A percentile compares a stretch with the other conserved stretches of the same genome.
phyloP scores from a whole-genome alignment of 2,888 invertebrate species.

The Troides aeacus region DNA sequence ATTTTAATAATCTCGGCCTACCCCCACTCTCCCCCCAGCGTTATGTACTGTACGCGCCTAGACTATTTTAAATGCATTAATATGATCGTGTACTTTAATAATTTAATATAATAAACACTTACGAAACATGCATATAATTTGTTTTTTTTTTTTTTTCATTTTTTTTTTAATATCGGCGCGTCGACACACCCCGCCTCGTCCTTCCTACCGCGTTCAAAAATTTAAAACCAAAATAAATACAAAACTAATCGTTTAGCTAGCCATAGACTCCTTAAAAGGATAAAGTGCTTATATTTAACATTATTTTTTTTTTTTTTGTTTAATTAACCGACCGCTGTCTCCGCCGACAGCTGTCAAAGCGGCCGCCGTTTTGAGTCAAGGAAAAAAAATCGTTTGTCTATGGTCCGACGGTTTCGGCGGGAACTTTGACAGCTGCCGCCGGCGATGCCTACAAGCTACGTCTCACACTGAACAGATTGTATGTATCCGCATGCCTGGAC shows the following conservation, averaged over 20 bases:
- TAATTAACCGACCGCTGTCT: conserved; percentile 29
- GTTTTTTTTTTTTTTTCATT: too few relatives aligned
- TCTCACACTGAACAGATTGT: conserved; percentile 6
- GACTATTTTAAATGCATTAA: conserved; percentile 13
- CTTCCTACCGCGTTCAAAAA: background rate
- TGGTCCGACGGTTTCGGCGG: conserved; percentile 2
- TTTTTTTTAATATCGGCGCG: background rate
- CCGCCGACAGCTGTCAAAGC: conserved; percentile 18
- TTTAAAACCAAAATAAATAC: conserved; percentile 40
- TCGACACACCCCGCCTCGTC: background rate
- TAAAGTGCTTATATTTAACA: conserved; percentile 51
- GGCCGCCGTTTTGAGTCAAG: background rate
- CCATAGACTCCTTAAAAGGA: conserved; percentile 48
- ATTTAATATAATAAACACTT: background rate
- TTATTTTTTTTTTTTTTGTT: conserved; percentile 44
- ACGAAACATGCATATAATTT: too few relatives aligned
- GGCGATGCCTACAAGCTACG: conserved; percentile 13
- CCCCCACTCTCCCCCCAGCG: conserved; percentile 1
- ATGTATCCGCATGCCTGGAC: background rate
- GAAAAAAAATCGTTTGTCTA: background rate
- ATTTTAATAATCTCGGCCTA: background rate
- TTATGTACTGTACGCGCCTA: conserved; percentile 8
- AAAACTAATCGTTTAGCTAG: conserved; percentile 48
- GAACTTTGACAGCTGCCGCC: conserved; percentile 23
- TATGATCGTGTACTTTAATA: conserved; percentile 10